Base-by-base conservation (phyloP, 2,113 vertebrate species). In the Eulacestoma nigropectus region DNA sequence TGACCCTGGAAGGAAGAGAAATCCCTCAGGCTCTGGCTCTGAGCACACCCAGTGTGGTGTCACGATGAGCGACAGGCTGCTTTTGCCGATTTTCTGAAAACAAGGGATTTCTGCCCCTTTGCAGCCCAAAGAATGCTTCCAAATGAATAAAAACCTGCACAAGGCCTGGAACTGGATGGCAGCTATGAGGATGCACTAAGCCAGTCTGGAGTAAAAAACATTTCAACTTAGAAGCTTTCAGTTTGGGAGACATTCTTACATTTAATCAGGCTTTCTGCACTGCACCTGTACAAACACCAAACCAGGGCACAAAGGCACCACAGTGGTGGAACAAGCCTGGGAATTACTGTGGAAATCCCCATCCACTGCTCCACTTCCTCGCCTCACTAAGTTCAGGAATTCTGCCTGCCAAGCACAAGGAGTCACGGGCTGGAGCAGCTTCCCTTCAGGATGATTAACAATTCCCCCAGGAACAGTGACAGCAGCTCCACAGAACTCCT, bases 1-100 rank as follows among this genome's bases (percentile, higher is more conserved):
- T 99, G 99, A 42, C 99, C 99, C 99, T 99, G 91, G 16, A 52
- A 32, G 39, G 37, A 70, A 87, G 60, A 91, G 50, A 22, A 46
- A 12, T 2, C 17, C 3, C 37, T 47, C 33, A 85, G 50, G 10
- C 9, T 37, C 78, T 27, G 25, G 39, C 60, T 44, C 65, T 5
- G 23, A 65, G 41, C 59, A 8, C 30, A 46, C n/a, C 46, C 56
- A 32, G 46, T 0, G n/a, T 1, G 22, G 6, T 16, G 42, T 8
- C 46, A 29, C 2, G 0, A 52, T 17, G 20, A 72, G 11, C 13
- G 74, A 47, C 32, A 49, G 15, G n/a, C 15, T 37, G 27, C 13
- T 29, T 35, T 29, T 10, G 11, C 3, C 27, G 30, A 37, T 57
- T 57, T 57, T 67, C 37, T 62, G 17, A 60, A 56, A 55, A 1